Conservation (phyloP, 2,888 invertebrate species). For the Aspidiotus rigidus region DNA sequence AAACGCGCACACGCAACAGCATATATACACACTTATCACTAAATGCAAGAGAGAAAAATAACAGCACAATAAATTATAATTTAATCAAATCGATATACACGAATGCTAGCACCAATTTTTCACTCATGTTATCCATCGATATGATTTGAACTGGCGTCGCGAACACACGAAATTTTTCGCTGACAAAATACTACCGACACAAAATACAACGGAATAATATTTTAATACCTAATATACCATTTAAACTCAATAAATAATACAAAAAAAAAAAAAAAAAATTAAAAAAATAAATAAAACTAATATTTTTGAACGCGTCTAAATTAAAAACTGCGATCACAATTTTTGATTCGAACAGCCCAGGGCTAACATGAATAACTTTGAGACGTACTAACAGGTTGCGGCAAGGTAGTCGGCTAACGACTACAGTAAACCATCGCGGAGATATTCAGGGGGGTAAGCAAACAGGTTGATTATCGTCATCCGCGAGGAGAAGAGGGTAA, state of each 20-base stretch:
- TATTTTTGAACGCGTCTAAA: slow-evolving; percentile 20
- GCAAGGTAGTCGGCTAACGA: slow-evolving; percentile 26
- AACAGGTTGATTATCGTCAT: slow-evolving; percentile 28
- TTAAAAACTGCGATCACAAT: slow-evolving; percentile 22
- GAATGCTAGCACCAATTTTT: slow-evolving; percentile 16
- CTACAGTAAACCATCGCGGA: slow-evolving; percentile 12
- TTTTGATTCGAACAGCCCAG: slow-evolving; percentile 31
- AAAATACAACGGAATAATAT: not conserved
- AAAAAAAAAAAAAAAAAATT: slow-evolving; percentile 5
- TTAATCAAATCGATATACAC: slow-evolving; percentile 20
- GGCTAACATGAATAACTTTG: slow-evolving; percentile 28
- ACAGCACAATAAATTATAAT: slow-evolving; percentile 15
- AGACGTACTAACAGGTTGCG: slow-evolving; percentile 31
- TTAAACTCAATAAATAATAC: not conserved
- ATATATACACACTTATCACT: not conserved
- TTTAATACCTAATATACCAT: not conserved
- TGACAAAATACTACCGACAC: too few relatives aligned
- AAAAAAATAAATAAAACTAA: slow-evolving; percentile 7
- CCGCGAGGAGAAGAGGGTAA: not conserved
- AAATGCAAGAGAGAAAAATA: not conserved
- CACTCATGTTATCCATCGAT: slow-evolving; percentile 15
- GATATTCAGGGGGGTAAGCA: slow-evolving; percentile 26
- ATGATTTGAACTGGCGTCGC: too few relatives aligned
- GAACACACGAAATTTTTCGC: too few relatives aligned
- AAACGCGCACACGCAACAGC: not conserved